phyloP scores from a whole-genome alignment of 1,140 invertebrate genomes.

The Vanessa tameamea region DNA sequence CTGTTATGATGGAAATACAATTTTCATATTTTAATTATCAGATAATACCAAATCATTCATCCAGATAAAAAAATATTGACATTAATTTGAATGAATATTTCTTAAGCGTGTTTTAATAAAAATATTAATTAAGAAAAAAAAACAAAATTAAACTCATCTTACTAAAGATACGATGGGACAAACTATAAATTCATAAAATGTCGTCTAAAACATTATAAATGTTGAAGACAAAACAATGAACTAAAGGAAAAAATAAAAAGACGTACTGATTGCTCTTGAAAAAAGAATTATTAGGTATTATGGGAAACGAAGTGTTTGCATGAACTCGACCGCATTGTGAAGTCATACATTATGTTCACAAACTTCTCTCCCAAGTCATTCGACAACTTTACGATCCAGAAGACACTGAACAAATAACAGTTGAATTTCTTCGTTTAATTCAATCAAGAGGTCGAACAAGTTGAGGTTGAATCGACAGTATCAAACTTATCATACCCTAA shows the following conservation, averaged over 20 bases:
- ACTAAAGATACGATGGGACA: too few species aligned
- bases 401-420: slow-evolving; percentile 29
- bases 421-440: slow-evolving; percentile 28
- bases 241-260: background rate
- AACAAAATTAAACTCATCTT: too few species aligned
- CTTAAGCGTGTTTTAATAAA: too few species aligned
- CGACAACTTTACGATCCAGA: slow-evolving; percentile 14
- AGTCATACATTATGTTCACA: background rate
- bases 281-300: background rate
- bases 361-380: slow-evolving; percentile 13
- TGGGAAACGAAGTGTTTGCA: slow-evolving; percentile 17
- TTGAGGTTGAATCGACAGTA: slow-evolving; percentile 10
- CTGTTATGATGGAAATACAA: too few species aligned
- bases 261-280: background rate
- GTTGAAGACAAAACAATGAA: background rate
- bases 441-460: slow-evolving; percentile 24
- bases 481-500: slow-evolving; percentile 16
- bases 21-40: too few species aligned
- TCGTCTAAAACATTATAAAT: background rate
- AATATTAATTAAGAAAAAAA: too few species aligned
- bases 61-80: too few species aligned
- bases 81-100: too few species aligned
- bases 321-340: slow-evolving; percentile 21
- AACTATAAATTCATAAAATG: background rate
- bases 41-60: too few species aligned